These are phyloP conservation scores for Salpingus planirostris DNA, from an alignment of 2,888 invertebrate species.

Conservation along the genomic window DNA sequence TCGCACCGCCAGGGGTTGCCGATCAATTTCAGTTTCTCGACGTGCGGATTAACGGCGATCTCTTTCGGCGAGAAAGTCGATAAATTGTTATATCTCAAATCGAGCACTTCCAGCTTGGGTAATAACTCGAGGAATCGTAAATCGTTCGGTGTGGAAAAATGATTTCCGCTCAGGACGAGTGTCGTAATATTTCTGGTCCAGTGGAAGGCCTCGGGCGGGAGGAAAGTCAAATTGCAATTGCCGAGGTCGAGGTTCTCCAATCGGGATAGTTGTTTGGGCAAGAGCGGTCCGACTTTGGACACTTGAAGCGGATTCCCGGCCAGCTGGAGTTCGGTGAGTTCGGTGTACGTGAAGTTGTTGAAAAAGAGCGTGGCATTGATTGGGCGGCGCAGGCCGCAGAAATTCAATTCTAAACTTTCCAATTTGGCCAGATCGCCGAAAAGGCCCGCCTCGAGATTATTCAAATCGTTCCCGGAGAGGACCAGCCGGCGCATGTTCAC, in stretches of 20 bases:
- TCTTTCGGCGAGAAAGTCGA: conserved; percentile 49
- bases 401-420: conserved; percentile 58
- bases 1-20: conserved; percentile 64
- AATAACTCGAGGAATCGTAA: conserved; percentile 50
- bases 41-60: conserved; percentile 48
- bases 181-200: conserved; percentile 54
- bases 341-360: conserved; percentile 53
- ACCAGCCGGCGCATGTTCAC: conserved; percentile 55
- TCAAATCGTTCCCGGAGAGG: conserved; percentile 59
- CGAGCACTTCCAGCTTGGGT: conserved; percentile 50
- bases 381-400: conserved; percentile 56
- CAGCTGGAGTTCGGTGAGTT: conserved; percentile 57
- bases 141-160: conserved; percentile 43
- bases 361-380: conserved; percentile 59
- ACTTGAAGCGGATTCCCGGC: conserved; percentile 59
- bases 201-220: conserved; percentile 53
- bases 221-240: conserved; percentile 52
- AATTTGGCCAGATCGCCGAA: conserved; percentile 59
- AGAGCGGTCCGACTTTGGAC: conserved; percentile 49
- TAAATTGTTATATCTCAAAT: conserved; percentile 56
- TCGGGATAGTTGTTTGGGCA: conserved; percentile 57
- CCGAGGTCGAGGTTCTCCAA: conserved; percentile 56
- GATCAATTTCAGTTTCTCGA: conserved; percentile 53
- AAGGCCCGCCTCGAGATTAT: conserved; percentile 56
- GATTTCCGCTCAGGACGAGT: conserved; percentile 53